A percentile compares a stretch with the other conserved stretches of the same genome.
Conservation (phyloP, 2,113 vertebrate genomes). For the Cyphomyrus discorhynchus region DNA sequence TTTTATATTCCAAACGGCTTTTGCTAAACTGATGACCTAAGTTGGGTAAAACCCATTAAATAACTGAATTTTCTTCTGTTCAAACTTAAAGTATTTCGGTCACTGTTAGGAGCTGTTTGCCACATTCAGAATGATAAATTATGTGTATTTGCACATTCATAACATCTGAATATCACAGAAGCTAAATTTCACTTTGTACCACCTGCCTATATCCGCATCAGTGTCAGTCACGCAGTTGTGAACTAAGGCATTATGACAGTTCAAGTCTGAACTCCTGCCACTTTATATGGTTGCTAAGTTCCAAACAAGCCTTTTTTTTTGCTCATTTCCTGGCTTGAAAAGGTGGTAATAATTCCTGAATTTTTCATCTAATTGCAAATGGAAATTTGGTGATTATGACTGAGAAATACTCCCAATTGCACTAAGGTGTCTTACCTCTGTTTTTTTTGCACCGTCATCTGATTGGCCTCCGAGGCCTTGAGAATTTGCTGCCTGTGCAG, state of each 20-base stretch:
- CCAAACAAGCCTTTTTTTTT: not conserved
- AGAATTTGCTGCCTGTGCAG: not conserved
- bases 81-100: not conserved
- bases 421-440: not conserved
- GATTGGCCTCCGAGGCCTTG: not conserved
- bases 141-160: conserved; percentile 7
- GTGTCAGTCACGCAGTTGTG: not conserved
- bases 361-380: not conserved
- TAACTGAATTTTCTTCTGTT: not conserved
- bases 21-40: not conserved
- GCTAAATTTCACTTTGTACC: not conserved
- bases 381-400: not conserved
- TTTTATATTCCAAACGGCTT: not conserved
- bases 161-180: not conserved
- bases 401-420: not conserved
- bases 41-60: not conserved
- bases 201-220: not conserved
- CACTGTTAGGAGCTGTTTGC: not conserved
- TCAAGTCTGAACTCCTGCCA: not conserved
- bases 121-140: not conserved
- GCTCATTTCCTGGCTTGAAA: not conserved
- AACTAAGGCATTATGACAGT: not conserved
- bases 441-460: not conserved
- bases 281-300: not conserved
- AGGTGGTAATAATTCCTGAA: not conserved